Percentiles rank a stretch among this genome's conserved stretches.
Conservation (phyloP, 2,888 invertebrate genomes). For the Trissoscelio sp. region DNA sequence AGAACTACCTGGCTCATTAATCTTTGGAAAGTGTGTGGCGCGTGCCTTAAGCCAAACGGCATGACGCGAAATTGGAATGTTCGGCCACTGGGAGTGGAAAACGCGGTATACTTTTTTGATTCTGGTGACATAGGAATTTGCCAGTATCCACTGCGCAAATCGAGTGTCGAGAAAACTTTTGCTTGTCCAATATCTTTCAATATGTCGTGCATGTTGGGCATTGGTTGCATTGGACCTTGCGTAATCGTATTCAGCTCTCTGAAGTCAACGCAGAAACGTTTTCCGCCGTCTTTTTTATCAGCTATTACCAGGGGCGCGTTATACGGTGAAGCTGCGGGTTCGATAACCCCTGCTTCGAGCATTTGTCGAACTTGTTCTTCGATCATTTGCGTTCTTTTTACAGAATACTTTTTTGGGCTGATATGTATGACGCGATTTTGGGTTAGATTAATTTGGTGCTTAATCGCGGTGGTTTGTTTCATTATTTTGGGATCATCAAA, state of each 20-base stretch:
- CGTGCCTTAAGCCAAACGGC: slow-evolving; percentile 5
- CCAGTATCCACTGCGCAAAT: slow-evolving; percentile 73
- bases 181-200: slow-evolving; percentile 73
- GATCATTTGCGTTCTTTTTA: neutral
- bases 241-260: slow-evolving; percentile 8
- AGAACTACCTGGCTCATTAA: slow-evolving; percentile 49
- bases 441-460: slow-evolving; percentile 12
- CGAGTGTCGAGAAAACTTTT: slow-evolving; percentile 69
- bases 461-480: slow-evolving; percentile 15
- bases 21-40: slow-evolving; percentile 5
- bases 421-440: neutral
- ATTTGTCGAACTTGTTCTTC: neutral
- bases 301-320: neutral
- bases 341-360: slow-evolving; percentile 45
- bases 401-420: neutral
- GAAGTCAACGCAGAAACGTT: neutral
- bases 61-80: slow-evolving; percentile 3
- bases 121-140: slow-evolving; percentile 72
- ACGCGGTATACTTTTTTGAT: slow-evolving; percentile 23
- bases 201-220: slow-evolving; percentile 70
- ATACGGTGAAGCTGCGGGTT: slow-evolving; percentile 21
- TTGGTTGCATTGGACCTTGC: slow-evolving; percentile 59
- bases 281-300: neutral
- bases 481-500: slow-evolving; percentile 23
- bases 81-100: neutral